Conservation (phyloP, 2,888 invertebrate genomes). For the Oscheius sp. region DNA sequence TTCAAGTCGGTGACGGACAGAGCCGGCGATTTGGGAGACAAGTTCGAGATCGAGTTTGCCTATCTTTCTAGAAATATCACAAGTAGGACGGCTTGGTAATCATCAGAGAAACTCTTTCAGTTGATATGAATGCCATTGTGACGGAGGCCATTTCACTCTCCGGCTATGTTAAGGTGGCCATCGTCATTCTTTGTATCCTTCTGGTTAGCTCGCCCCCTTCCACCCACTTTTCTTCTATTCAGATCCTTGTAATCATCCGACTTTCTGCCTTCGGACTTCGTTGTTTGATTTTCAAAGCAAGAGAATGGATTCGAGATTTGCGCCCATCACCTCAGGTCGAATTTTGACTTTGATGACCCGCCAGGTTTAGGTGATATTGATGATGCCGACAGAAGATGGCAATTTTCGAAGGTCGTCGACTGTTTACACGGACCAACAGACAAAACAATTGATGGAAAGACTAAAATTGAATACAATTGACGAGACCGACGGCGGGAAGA, state of each 20-base stretch:
- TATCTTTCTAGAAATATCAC: conserved; percentile 58
- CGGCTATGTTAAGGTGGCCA: conserved; percentile 56
- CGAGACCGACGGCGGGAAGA: background rate
- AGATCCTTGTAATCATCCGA: conserved; percentile 52
- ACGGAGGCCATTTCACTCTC: conserved; percentile 56
- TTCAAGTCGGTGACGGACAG: conserved; percentile 75
- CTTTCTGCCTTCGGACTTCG: conserved; percentile 53
- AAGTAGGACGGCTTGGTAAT: conserved; percentile 27
- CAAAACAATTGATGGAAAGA: conserved; percentile 48
- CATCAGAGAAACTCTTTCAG: conserved; percentile 41
- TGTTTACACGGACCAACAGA: conserved; percentile 53
- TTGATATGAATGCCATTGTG: conserved; percentile 56
- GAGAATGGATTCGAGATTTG: conserved; percentile 54
- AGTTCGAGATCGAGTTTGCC: conserved; percentile 59
- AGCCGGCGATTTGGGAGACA: conserved; percentile 61
- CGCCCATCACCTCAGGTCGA: conserved; percentile 52
- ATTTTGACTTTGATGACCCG: background rate
- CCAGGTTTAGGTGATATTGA: conserved; percentile 50
- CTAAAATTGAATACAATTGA: conserved; percentile 48
- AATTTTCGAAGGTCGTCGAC: conserved; percentile 46
- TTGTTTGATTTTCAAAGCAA: conserved; percentile 50
- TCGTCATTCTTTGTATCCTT: conserved; percentile 50
- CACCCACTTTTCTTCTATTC: background rate
- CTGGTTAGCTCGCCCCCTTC: conserved; percentile 33
- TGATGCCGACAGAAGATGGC: conserved; percentile 61